A percentile compares a stretch with the other conserved stretches of the same genome.
These are phyloP conservation scores for Alethe diademata DNA, from an alignment of 2,113 vertebrate species.

Conservation along the genomic window DNA sequence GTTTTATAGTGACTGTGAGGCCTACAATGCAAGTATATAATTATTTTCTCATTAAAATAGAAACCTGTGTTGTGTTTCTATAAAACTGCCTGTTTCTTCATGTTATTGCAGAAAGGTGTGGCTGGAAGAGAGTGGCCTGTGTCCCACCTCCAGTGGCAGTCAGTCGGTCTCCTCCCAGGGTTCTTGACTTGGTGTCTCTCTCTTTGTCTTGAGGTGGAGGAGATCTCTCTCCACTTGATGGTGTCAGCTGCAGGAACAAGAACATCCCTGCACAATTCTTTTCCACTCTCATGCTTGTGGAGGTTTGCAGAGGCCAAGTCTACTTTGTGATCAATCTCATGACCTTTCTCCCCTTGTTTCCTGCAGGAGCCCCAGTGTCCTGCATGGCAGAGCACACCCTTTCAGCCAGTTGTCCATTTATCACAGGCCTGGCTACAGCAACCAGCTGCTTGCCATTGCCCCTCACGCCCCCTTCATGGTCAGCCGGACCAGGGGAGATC, in stretches of 20 bases:
- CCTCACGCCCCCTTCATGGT: fast-evolving
- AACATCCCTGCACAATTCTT: background rate
- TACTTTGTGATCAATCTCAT: background rate
- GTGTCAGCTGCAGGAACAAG: background rate
- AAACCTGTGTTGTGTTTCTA: conserved; percentile 74
- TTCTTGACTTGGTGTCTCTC: background rate
- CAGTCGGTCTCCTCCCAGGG: fast-evolving
- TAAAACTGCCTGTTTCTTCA: background rate
- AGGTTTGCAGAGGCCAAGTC: background rate
- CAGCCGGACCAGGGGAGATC: fast-evolving
- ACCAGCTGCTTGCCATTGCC: background rate
- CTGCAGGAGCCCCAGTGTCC: background rate
- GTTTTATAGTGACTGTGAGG: conserved; percentile 92
- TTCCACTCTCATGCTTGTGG: background rate
- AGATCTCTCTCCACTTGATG: background rate
- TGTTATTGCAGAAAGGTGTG: background rate
- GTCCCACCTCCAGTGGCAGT: background rate
- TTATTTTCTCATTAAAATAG: conserved; percentile 99
- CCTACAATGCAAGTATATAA: conserved; percentile 87
- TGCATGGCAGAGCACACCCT: fast-evolving
- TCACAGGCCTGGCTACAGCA: background rate
- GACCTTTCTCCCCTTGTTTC: background rate
- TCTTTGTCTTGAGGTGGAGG: background rate
- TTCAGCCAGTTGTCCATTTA: background rate
- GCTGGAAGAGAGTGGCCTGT: background rate